Evolutionary conservation across 2,888 invertebrate species (phyloP).

Genomic region (Archips crataeganus): DNA sequence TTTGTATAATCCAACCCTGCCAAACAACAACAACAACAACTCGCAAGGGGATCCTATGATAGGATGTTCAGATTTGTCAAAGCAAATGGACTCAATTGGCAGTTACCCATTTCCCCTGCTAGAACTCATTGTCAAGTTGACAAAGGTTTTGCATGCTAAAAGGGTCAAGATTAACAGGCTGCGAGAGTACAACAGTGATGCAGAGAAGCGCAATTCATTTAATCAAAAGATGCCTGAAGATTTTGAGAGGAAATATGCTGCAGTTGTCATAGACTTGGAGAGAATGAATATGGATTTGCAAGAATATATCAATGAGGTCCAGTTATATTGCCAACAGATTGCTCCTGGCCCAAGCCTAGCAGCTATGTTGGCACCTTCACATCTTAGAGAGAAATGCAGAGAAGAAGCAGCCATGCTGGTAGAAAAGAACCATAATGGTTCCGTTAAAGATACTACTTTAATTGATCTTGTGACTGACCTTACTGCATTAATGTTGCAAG

Average conservation of each 20-base stretch:
- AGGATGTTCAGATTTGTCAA: constrained; percentile 79
- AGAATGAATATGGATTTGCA: constrained; percentile 95
- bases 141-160: constrained; percentile 94
- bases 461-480: constrained; percentile 94
- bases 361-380: constrained; percentile 95
- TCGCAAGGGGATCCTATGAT: constrained; percentile 90
- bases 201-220: constrained; percentile 94
- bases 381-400: constrained; percentile 94
- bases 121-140: constrained; percentile 94
- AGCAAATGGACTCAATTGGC: constrained; percentile 86
- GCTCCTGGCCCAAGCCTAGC: constrained; percentile 94
- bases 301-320: constrained; percentile 93
- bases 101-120: constrained; percentile 94
- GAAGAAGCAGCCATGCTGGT: constrained; percentile 94
- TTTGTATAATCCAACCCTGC: constrained; percentile 68
- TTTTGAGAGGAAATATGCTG: constrained; percentile 96
- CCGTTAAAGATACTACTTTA: constrained; percentile 87
- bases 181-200: constrained; percentile 95
- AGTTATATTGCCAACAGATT: constrained; percentile 93
- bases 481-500: constrained; percentile 95
- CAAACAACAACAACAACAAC: constrained; percentile 69
- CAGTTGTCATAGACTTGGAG: constrained; percentile 94
- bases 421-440: constrained; percentile 88
- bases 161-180: constrained; percentile 92
- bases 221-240: constrained; percentile 93